Evolutionary conservation across 1,140 invertebrate species (phyloP), one percentile per base, ranked within the genome.

Genomic region (Steinernema khuongi): DNA sequence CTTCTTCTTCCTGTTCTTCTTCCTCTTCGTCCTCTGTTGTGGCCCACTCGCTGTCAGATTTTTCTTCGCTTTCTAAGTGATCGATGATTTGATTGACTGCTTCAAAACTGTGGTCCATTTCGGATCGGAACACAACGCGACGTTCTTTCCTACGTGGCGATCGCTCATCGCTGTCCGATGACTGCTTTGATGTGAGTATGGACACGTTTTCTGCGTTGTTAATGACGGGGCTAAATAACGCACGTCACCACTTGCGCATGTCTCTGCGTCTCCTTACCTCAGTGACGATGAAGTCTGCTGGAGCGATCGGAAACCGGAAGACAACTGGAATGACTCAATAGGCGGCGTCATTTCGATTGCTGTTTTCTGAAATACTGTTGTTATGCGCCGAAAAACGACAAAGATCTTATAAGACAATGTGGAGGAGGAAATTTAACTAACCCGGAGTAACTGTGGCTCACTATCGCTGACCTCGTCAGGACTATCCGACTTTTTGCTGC

Each of bases 251-350:
- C 26, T 26, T 60, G 22, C 50, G 50, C 50, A 60, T 26, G 50
- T 60, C 14, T 11, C 2, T 4, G 4, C 50, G 50, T 22, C 26
- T 11, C 50, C 11, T 60, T 60, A 60, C 50, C 50, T 60, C 50
- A 60, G 50, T 26, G 50, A 60, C 50, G 50, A 60, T 7, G 4
- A 60, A 7, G 50, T 26, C 11, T 14, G 11, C 50, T 60, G 50
- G 50, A 60, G 50, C 50, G 50, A 60, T 11, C 50, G 50, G 50
- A 60, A 11, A 60, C 50, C 22, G 50, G 50, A 60, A 60, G 50
- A 60, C 7, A 60, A 60, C 50, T 60, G 50, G 4, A 22, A 22
- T 60, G 50, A 60, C 26, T 11, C 50, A 60, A 4, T 7, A 60
- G 50, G 26, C 4, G 50, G 50, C 50, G 50, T 60, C 50, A 14